phyloP scores from a whole-genome alignment of 64 coral and sea anemone genomes.

The Actinia tenebrosa region DNA sequence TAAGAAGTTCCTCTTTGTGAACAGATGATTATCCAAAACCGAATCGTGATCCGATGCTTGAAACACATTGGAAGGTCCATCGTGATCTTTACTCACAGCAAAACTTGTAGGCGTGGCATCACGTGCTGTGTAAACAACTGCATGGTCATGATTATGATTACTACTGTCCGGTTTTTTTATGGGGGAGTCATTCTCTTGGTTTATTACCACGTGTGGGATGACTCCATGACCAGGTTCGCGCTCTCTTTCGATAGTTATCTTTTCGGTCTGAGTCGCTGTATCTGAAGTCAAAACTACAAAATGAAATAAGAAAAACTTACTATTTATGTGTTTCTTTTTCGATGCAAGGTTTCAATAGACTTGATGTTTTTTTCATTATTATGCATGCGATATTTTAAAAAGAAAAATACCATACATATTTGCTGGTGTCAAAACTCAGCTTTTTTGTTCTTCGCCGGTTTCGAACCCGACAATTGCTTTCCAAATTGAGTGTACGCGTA shows the following conservation, averaged over 20 bases:
- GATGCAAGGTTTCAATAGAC: no score
- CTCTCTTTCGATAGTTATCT: neutral
- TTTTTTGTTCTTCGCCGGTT: no score
- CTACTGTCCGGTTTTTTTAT: neutral
- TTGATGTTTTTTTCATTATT: no score
- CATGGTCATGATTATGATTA: neutral
- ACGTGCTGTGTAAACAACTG: neutral
- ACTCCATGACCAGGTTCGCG: neutral
- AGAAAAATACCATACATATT: no score
- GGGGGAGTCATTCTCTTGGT: neutral
- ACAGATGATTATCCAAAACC: neutral
- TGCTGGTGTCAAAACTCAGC: no score
- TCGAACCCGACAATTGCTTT: no score
- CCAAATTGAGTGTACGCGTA: no score
- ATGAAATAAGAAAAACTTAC: neutral
- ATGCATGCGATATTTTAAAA: no score
- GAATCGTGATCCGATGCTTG: neutral
- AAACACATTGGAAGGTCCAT: neutral
- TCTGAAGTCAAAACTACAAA: neutral
- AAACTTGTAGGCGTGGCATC: neutral
- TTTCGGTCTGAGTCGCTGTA: neutral
- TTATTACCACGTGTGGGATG: neutral
- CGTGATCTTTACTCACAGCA: neutral
- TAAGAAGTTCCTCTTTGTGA: conserved; percentile 3
- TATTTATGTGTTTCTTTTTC: neutral